Base-by-base conservation (phyloP, 2,888 invertebrate genomes). In the Eustalomyia histrio region DNA sequence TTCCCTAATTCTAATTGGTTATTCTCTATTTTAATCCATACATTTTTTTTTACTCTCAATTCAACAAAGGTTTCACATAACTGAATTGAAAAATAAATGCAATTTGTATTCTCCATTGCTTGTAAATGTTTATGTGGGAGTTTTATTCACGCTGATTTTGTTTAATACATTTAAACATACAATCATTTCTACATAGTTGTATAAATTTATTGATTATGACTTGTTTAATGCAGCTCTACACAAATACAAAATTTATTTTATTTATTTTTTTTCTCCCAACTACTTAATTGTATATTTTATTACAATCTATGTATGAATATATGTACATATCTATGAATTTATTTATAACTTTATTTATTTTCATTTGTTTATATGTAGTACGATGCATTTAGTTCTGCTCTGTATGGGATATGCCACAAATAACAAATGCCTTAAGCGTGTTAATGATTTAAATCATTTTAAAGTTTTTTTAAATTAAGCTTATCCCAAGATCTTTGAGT, bases 121-220 rank as follows among this genome's bases (percentile, higher is more conserved):
- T 21, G 64, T 65, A 55, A 65, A 64, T 64, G 58, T 74, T 68
- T 60, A 43, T 55, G 75, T 65, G 55, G 74, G 71, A 50, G 69
- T 65, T 65, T 47, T 71, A 57, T 75, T 75, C 35, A 50, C 61
- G 61, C 67, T 63, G 60, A 72, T 67, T 78, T 72, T 43, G 14
- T 18, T 65, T 72, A 65, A 71, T 60, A 39, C 57, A 10, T 29
- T 29, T 7, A 29, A 29, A 29, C 3, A 7, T 29, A 29, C 7
- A 29, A 6, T 4, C 29, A 29, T 29, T 29, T 24, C n/a, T 5
- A 8, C 29, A 24, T 57, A 57, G 16, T 24, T 57, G 17, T 9
- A 65, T 24, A 64, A 52, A 57, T 60, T 52, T 53, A 69, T 69
- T 50, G 69, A 69, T 69, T 69, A 52, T 50, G 35, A 18, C 63